Evolutionary conservation across 2,797 vertebrate species (phyloP).

Genomic region (Fistularia tabacaria): DNA sequence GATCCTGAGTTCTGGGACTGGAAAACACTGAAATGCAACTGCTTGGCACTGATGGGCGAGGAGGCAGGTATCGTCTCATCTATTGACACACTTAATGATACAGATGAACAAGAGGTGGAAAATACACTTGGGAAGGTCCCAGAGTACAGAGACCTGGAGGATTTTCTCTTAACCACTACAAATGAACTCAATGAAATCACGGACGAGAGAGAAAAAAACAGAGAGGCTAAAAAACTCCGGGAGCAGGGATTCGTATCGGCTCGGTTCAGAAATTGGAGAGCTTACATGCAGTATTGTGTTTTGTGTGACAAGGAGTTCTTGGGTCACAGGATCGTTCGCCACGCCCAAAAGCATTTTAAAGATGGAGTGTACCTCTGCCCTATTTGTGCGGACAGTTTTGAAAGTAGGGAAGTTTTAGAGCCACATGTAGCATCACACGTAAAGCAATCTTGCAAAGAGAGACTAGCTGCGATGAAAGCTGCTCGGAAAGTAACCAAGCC

Average conservation of each 20-base stretch:
- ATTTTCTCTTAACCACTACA: conserved; percentile 83
- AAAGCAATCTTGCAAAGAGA: conserved; percentile 98
- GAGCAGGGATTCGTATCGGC: conserved; percentile 96
- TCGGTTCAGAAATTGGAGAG: conserved; percentile 98
- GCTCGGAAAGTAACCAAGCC: conserved; percentile 82
- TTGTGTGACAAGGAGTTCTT: conserved; percentile 98
- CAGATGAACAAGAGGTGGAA: conserved; percentile 89
- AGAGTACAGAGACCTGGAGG: conserved; percentile 83
- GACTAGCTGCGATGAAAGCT: conserved; percentile 94
- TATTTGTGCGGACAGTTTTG: conserved; percentile 96
- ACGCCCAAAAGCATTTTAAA: conserved; percentile 98
- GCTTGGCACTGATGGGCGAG: conserved; percentile 97
- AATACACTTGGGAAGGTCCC: conserved; percentile 82
- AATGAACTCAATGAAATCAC: conserved; percentile 82
- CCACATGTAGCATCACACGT: conserved; percentile 97
- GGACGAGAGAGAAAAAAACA: conserved; percentile 92
- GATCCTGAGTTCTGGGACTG: conserved; percentile 99
- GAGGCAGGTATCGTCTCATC: conserved; percentile 97
- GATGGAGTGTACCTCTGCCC: conserved; percentile 97
- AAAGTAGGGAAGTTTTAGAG: conserved; percentile 91
- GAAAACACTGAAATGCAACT: conserved; percentile 98
- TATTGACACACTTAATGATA: conserved; percentile 94
- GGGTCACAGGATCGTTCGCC: conserved; percentile 95
- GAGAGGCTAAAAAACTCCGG: conserved; percentile 91
- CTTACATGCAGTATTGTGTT: conserved; percentile 99